Evolutionary conservation across 2,113 vertebrate species (phyloP), one percentile per base, ranked within the genome.

Genomic region (Emydura subglobosa): DNA sequence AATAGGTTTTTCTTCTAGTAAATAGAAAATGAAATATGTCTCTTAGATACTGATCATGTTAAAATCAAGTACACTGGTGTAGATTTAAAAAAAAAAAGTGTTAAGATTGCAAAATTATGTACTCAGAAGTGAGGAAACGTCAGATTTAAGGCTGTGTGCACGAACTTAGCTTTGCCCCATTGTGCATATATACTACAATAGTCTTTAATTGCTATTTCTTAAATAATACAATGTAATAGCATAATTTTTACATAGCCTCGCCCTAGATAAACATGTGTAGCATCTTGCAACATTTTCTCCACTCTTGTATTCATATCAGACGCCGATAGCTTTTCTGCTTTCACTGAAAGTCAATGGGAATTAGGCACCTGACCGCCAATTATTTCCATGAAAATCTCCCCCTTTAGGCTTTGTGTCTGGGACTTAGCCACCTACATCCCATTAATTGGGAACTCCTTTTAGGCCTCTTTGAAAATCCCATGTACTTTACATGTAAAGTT

Each of bases 1-100:
- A 90, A 49, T 80, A 89, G 44, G 31, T 34, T 39, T 27, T 34
- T 59, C 9, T 92, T 96, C 51, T 59, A 79, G 53, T 93, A 95
- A 94, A 34, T 21, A 53, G 29, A 91, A 94, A 90, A 89, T 44
- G 89, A 85, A 96, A 95, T 54, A 85, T 74, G n/a, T 1, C 82
- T 94, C 86, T 49, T 59, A 88, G 68, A 57, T 5, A 25, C 49
- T 80, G 34, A 82, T 92, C 12, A 6, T 74, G 34, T 53, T 87
- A 86, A 89, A 79, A 76, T 55, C 84, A 93, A 95, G 49, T 55
- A 34, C 47, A 5, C 4, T 31, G 1, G 25, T 29, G 34, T 34
- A 57, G 4, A 79, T 7, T 82, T 84, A 12, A 51, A 59, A 14
- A 59, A 91, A 91, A 82, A 78, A 31, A 0, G 4, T 42, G 19